These are phyloP conservation scores for Danio aesculapii DNA, from an alignment of 2,797 vertebrate species.

Conservation along the genomic window DNA sequence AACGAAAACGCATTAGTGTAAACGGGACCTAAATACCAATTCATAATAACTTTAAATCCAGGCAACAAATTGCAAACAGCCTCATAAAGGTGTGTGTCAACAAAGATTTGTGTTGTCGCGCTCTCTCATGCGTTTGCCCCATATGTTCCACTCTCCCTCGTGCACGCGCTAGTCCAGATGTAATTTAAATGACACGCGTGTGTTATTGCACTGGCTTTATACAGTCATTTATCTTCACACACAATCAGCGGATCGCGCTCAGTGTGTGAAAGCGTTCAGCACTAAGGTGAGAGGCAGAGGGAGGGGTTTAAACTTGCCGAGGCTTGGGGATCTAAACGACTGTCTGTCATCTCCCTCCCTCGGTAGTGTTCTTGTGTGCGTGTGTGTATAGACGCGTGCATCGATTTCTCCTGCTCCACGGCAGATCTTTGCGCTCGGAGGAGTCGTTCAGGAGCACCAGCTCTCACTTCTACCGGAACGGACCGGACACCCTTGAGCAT, in stretches of 20 bases:
- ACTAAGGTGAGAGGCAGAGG: constrained; percentile 70
- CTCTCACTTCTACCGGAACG: constrained; percentile 31
- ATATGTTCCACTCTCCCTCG: background rate
- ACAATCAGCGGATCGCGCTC: background rate
- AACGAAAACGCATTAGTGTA: no score
- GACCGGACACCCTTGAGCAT: constrained; percentile 67
- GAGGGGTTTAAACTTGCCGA: constrained; percentile 65
- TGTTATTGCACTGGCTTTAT: constrained; percentile 12
- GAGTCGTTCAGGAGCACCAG: constrained; percentile 40
- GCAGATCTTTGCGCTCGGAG: constrained; percentile 13
- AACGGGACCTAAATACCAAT: no score
- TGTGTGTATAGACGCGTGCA: background rate
- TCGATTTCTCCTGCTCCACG: background rate
- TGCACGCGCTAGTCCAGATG: background rate
- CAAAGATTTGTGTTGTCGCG: constrained; percentile 4
- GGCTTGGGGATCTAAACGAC: constrained; percentile 25
- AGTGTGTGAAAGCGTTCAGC: constrained; percentile 42
- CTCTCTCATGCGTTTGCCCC: background rate
- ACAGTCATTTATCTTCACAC: background rate
- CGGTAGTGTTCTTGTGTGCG: background rate
- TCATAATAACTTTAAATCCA: no score
- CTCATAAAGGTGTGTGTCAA: background rate
- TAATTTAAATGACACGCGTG: background rate
- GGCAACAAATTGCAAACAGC: background rate
- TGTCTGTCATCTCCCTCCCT: constrained; percentile 12